A percentile compares a stretch with the other conserved stretches of the same genome.
Conservation (phyloP, 2,113 vertebrate genomes). For the Amblyornis subalaris region DNA sequence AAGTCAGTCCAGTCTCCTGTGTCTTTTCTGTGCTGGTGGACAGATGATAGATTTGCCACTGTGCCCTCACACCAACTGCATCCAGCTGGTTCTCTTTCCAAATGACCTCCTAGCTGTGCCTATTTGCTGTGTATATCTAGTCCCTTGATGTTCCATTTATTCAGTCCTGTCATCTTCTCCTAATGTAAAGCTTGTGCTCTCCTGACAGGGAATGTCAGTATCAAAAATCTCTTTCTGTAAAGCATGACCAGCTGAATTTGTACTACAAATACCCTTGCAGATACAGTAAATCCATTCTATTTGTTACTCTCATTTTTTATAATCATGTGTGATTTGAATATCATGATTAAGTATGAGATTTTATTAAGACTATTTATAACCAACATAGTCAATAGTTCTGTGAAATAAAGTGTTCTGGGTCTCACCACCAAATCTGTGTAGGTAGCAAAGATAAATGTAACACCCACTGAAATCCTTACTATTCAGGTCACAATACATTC, state of each 20-base stretch:
- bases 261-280: background rate
- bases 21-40: slow-evolving; percentile 19
- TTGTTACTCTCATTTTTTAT: background rate
- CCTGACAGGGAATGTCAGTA: background rate
- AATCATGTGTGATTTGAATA: background rate
- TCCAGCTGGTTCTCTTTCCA: slow-evolving; percentile 26
- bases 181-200: slow-evolving; percentile 1
- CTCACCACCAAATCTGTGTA: background rate
- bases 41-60: slow-evolving; percentile 45
- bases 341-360: background rate
- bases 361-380: background rate
- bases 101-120: slow-evolving; percentile 13
- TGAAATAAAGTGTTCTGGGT: background rate
- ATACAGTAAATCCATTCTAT: background rate
- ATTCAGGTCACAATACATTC: background rate
- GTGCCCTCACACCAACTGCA: slow-evolving; percentile 9
- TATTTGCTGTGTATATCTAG: slow-evolving; percentile 1
- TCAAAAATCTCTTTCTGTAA: slow-evolving; percentile 15
- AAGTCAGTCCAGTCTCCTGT: background rate
- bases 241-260: background rate
- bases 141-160: slow-evolving; percentile 40
- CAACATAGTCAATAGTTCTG: background rate
- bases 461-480: background rate
- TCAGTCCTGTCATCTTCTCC: slow-evolving; percentile 22
- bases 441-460: background rate